Conservation (phyloP, 2,113 vertebrate species). For the Amblyopsis rosae region DNA sequence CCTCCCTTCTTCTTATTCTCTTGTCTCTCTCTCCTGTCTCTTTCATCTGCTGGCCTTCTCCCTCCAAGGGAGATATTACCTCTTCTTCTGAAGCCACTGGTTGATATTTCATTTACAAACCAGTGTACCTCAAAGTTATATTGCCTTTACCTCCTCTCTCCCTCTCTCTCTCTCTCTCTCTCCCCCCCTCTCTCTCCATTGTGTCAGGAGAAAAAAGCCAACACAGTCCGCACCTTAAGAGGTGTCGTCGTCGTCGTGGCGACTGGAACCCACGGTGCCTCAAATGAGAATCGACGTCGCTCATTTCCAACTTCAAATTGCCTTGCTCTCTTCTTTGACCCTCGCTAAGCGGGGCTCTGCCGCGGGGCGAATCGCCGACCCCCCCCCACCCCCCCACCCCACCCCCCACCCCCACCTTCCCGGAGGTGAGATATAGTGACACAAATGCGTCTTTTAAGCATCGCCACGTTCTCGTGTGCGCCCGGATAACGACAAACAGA, state of each 20-base stretch:
- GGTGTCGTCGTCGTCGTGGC: slow-evolving; percentile 52
- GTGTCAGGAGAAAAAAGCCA: slow-evolving; percentile 20
- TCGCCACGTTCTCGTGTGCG: no score
- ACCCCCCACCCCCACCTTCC: no score
- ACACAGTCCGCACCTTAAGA: slow-evolving; percentile 44
- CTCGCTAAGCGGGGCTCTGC: slow-evolving; percentile 67
- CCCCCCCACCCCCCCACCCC: no score
- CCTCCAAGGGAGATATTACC: no score
- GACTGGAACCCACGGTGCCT: slow-evolving; percentile 52
- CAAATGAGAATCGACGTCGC: slow-evolving; percentile 79
- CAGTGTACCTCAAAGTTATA: no score
- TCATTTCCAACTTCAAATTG: slow-evolving; percentile 83
- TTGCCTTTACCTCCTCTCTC: background rate
- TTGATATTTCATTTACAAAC: no score
- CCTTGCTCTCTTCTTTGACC: slow-evolving; percentile 80
- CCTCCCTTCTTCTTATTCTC: background rate
- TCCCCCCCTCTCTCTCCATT: slow-evolving; percentile 7
- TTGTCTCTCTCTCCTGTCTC: slow-evolving; percentile 5
- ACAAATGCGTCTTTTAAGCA: no score
- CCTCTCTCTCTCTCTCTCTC: background rate
- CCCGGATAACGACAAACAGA: no score
- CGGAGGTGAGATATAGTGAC: no score
- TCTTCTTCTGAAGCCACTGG: no score
- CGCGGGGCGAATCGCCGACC: slow-evolving; percentile 8
- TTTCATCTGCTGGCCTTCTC: background rate